Percentiles rank a stretch among this genome's conserved stretches.
Conservation (phyloP, 2,888 invertebrate species). For the Parasteatoda lunata region DNA sequence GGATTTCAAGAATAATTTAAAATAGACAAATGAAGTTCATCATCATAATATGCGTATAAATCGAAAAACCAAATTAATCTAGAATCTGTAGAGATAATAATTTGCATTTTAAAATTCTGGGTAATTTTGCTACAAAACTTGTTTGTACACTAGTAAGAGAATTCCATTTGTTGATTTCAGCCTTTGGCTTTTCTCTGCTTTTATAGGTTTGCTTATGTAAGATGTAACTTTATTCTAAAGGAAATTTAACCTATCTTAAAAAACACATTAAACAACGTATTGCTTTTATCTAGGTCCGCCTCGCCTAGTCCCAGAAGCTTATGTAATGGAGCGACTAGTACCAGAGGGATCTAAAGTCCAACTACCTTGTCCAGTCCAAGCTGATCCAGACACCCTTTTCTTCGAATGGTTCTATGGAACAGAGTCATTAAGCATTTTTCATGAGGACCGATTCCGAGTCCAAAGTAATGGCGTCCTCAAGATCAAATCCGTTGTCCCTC, state of each 20-base stretch:
- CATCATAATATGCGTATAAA: too few species aligned
- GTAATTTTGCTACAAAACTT: too few species aligned
- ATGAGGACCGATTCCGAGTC: constrained; percentile 62
- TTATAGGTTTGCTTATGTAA: too few species aligned
- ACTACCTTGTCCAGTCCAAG: constrained; percentile 64
- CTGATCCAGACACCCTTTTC: constrained; percentile 62
- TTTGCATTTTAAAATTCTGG: too few species aligned
- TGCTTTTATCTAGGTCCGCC: constrained; percentile 62
- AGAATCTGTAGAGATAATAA: too few species aligned
- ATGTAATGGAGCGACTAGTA: constrained; percentile 53
- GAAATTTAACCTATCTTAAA: background rate
- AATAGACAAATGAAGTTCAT: too few species aligned
- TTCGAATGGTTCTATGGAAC: constrained; percentile 66
- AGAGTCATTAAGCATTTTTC: constrained; percentile 54
- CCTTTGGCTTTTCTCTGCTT: too few species aligned
- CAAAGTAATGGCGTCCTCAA: constrained; percentile 62
- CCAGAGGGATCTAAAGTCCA: constrained; percentile 56
- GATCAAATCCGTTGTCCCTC: constrained; percentile 60
- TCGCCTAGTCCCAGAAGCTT: constrained; percentile 52
- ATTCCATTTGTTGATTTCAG: too few species aligned
- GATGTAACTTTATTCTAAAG: too few species aligned
- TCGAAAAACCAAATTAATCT: too few species aligned
- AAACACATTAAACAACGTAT: constrained; percentile 28
- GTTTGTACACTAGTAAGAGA: too few species aligned
- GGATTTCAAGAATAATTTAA: too few species aligned